phyloP scores from a whole-genome alignment of 2,888 invertebrate species.

The Lymantria monacha region DNA sequence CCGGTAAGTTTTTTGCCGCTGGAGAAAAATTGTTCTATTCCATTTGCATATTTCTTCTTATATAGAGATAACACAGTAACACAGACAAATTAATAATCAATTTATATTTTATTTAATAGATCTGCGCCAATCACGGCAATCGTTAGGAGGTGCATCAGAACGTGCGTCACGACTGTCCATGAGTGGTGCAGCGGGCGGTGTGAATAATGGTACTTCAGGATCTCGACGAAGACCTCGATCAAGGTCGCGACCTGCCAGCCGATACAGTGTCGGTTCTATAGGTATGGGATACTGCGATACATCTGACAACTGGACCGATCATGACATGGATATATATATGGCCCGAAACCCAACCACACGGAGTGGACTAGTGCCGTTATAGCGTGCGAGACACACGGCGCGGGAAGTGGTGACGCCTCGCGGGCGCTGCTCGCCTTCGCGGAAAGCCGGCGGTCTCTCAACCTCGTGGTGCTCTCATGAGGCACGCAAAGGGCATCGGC shows the following conservation, averaged over 20 bases:
- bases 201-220: conserved; percentile 83
- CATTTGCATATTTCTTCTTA: neutral
- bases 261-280: conserved; percentile 90
- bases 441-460: conserved; percentile 38
- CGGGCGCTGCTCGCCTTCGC: conserved; percentile 47
- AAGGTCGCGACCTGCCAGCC: conserved; percentile 90
- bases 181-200: conserved; percentile 84
- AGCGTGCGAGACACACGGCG: conserved; percentile 62
- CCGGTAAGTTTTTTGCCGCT: conserved; percentile 52
- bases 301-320: conserved; percentile 96
- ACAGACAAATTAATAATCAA: neutral
- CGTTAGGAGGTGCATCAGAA: conserved; percentile 91
- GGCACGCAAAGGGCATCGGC: conserved; percentile 31
- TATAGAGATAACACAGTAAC: neutral
- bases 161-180: conserved; percentile 89
- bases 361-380: conserved; percentile 92
- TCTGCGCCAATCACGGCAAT: conserved; percentile 92
- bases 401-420: conserved; percentile 43
- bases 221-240: conserved; percentile 89
- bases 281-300: conserved; percentile 94
- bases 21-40: neutral
- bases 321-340: conserved; percentile 98
- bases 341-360: conserved; percentile 94
- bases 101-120: conserved; percentile 78
- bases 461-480: conserved; percentile 55